These are phyloP conservation scores for Oligia latruncula DNA, from an alignment of 2,888 invertebrate species.

Conservation along the genomic window DNA sequence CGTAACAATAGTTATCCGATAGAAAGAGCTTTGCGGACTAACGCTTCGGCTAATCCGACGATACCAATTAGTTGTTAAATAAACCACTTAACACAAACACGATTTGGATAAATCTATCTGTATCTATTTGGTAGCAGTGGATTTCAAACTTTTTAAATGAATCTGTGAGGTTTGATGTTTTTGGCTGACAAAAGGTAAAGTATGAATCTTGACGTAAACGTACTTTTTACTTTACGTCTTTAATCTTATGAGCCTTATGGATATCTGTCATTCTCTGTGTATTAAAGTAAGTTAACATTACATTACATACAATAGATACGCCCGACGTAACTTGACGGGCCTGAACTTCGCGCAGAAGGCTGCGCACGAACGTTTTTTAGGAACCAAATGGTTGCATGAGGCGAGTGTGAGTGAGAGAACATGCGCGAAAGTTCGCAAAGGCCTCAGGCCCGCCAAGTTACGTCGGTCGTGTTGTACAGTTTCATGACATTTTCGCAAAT, in stretches of 20 bases:
- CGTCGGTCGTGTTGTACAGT: too few relatives aligned
- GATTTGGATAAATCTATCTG: conserved; percentile 76
- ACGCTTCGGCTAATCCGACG: conserved; percentile 82
- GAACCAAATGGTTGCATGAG: too few relatives aligned
- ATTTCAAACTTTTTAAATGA: conserved; percentile 72
- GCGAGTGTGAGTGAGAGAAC: too few relatives aligned
- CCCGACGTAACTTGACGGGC: too few relatives aligned
- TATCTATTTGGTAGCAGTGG: conserved; percentile 65
- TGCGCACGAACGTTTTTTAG: too few relatives aligned
- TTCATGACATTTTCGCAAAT: background rate
- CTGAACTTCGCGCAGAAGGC: too few relatives aligned
- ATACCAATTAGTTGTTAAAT: conserved; percentile 84
- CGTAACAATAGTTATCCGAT: conserved; percentile 67
- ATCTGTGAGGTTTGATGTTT: background rate
- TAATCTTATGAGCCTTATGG: background rate
- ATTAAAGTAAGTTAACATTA: background rate
- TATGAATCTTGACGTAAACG: background rate
- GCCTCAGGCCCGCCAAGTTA: too few relatives aligned
- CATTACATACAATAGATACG: too few relatives aligned
- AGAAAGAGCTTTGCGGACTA: conserved; percentile 75
- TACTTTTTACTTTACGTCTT: background rate
- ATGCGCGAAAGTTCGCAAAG: too few relatives aligned
- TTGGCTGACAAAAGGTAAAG: background rate
- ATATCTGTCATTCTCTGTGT: background rate
- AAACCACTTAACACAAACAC: conserved; percentile 85